Evolutionary conservation across 1,140 invertebrate species (phyloP), one percentile per base, ranked within the genome.

Genomic region (Epicauta chinensis): DNA sequence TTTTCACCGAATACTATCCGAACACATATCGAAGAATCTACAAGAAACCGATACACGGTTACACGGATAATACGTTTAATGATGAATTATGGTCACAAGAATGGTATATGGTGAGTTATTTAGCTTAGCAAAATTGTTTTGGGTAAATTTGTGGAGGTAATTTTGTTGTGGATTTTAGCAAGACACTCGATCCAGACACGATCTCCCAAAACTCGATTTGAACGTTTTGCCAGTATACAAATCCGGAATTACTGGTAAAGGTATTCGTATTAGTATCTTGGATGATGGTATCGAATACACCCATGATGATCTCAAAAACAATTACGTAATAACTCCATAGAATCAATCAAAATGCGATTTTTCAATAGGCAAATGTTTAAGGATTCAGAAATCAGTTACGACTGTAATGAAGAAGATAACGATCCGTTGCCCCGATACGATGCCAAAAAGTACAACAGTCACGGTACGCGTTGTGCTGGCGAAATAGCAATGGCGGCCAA

Each of bases 31-130:
- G 2, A 23, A 7, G 31, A 10, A 34, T 38, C 6, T 37, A 47
- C 14, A 51, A 53, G 31, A 48, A 53, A 45, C 34, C 39, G 9
- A 41, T 52, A 14, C 13, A 31, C 15, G 16, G 38, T 1, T 51
- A 47, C 40, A 35, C 42, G 2, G 60, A 61, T 35, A 56, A 53
- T 32, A 61, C 54, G 1, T 95, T 92, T 66, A 90, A 89, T 61
- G 93, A 97, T 63, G 87, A 89, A 55, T 72, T 93, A 0, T 96
- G 91, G 86, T 68, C 76, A 31, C 79, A 90, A 57, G 82, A 96
- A 71, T 96, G 93, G 93, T 96, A 97, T 73, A 75, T 95, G 83
- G 91, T 94, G 79, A 75, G 78, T 23, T 23, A n/a, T n/a, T n/a
- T n/a, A n/a, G n/a, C n/a, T n/a, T n/a, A n/a, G n/a, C n/a, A n/a